Conservation (phyloP, 2,113 vertebrate species). For the Colius striatus region DNA sequence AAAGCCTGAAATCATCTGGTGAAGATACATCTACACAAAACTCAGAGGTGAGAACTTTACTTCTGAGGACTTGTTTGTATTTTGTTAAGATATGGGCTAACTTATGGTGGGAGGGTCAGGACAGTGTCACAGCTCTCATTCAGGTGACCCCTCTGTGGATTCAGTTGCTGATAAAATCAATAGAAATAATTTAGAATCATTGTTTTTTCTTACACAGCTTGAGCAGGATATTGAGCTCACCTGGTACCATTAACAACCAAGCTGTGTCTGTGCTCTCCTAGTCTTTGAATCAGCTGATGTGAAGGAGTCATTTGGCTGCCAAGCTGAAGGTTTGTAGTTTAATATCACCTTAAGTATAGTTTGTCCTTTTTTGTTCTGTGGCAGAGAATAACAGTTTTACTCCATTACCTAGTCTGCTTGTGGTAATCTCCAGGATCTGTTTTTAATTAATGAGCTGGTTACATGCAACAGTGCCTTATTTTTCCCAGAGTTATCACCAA, state of each 20-base stretch:
- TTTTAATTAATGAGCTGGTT: not conserved
- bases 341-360: not conserved
- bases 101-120: fast-evolving
- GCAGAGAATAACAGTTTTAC: not conserved
- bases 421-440: not conserved
- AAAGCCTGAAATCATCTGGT: not conserved
- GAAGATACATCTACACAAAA: not conserved
- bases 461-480: not conserved
- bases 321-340: not conserved
- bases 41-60: not conserved
- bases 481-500: not conserved
- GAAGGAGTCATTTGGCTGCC: not conserved
- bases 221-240: not conserved
- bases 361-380: not conserved
- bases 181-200: not conserved
- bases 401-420: not conserved
- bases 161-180: not conserved
- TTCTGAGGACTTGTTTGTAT: not conserved
- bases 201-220: too few relatives aligned
- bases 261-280: not conserved
- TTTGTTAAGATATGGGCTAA: not conserved
- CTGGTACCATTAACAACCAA: not conserved
- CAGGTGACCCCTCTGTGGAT: not conserved
- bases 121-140: not conserved
- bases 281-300: not conserved